Base-by-base conservation (phyloP, 2,888 invertebrate species). In the Hermaeophaga mercurialis region DNA sequence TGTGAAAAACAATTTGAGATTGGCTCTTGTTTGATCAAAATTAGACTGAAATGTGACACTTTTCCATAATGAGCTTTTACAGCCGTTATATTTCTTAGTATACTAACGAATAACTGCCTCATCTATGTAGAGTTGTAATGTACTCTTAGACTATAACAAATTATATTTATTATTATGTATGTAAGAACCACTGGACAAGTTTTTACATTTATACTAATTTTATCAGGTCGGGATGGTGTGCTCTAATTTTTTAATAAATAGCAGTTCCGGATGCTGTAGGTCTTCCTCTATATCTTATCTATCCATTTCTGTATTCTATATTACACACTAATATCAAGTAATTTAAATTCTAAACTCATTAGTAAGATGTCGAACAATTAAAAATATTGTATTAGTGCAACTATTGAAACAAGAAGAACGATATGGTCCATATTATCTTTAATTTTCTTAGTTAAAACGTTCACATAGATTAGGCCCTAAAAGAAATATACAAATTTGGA, bases 41-140 rank as follows among this genome's bases (percentile, higher is more conserved):
- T n/a, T n/a, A n/a, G n/a, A n/a, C n/a, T n/a, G n/a, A n/a, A n/a
- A n/a, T n/a, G n/a, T n/a, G n/a, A n/a, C n/a, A n/a, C n/a, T n/a
- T n/a, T n/a, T n/a, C n/a, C n/a, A n/a, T n/a, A n/a, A n/a, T n/a
- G n/a, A n/a, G 22, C n/a, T 41, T 41, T 41, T 41, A 43, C 43
- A 43, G 63, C 57, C 49, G 63, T 54, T 56, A 59, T 59, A 62
- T 52, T 53, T 59, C 49, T 47, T 66, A 67, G 66, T 67, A 66
- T 64, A 64, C 65, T 69, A 66, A 67, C 66, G 66, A 69, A 70
- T 68, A 69, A 70, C 71, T 71, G 71, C 70, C 71, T 72, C 70
- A 67, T 67, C 63, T 66, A 63, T 63, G 64, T 68, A 66, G 64
- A 56, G 57, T 58, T 63, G 61, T 63, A 63, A 67, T 66, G 66